Conservation (phyloP, 35 echinoderm and acorn worm species). For the Apostichopus californicus region DNA sequence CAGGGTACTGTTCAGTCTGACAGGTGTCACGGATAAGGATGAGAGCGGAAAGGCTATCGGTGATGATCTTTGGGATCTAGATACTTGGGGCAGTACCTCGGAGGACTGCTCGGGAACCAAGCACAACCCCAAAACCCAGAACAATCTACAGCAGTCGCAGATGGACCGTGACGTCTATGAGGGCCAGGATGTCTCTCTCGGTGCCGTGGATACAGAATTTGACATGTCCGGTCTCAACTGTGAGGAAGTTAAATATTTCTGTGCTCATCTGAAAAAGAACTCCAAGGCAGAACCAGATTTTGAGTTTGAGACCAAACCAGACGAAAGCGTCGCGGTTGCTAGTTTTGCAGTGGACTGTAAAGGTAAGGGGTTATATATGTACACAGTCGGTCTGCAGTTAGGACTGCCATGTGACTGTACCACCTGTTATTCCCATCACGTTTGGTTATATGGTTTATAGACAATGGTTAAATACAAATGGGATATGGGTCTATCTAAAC, state of each 20-base stretch:
- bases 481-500: no score
- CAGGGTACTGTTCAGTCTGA: constrained; percentile 70
- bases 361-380: constrained; percentile 32
- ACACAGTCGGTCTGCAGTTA: no score
- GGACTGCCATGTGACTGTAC: no score
- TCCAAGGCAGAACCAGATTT: constrained; percentile 70
- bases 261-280: constrained; percentile 81
- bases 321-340: constrained; percentile 52
- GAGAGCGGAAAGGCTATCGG: constrained; percentile 75
- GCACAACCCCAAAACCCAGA: constrained; percentile 67
- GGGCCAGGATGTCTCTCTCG: constrained; percentile 74
- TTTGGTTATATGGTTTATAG: no score
- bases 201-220: constrained; percentile 75
- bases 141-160: constrained; percentile 50
- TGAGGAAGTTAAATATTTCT: constrained; percentile 80
- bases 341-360: constrained; percentile 73
- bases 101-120: constrained; percentile 64
- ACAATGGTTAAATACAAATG: no score
- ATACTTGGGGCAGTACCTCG: constrained; percentile 63
- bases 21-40: constrained; percentile 62
- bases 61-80: constrained; percentile 82
- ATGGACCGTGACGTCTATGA: constrained; percentile 65
- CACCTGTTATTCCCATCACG: no score
- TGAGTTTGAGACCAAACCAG: constrained; percentile 66
- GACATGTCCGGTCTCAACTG: constrained; percentile 89